Evolutionary conservation across 2,888 invertebrate species (phyloP), one percentile per base, ranked within the genome.

Genomic region (Chrysolina americana): DNA sequence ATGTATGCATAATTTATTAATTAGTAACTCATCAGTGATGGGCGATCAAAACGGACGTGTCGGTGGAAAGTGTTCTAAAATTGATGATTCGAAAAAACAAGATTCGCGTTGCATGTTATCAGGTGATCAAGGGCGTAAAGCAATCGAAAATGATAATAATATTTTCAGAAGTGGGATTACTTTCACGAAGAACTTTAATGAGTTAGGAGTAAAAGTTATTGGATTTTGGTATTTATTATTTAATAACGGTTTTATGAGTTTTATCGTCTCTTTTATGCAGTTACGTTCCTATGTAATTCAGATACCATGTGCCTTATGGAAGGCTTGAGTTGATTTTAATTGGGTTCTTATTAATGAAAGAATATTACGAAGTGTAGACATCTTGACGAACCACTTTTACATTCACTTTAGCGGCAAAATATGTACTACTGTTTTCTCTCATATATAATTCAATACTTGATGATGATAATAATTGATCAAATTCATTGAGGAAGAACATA

Each of bases 1-100:
- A 59, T 44, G 21, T 28, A 68, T 76, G 62, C 47, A 76, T 76
- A 74, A 69, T 74, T 76, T 72, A 76, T 74, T 74, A 74, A 76
- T 76, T 74, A 71, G 69, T 44, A 50, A 70, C 53, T 64, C 73
- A 73, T 76, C 73, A 64, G 64, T 63, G 75, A 71, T 70, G 68
- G 44, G 73, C 70, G 76, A 72, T 70, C 68, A 68, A 41, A 41
- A 53, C 23, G 50, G 28, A 17, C 19, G 36, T 66, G 66, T 66
- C 50, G 13, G 50, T 48, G 21, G 44, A 36, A 66, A 66, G 23
- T 66, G 50, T n/a, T 48, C 13, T 19, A 36, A 66, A 50, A 66
- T 66, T 50, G 66, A 66, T 47, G 48, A 28, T 50, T 13, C 36
- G 64, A 48, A 41, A 66, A 68, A 63, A 41, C 66, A 70, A 69